These are phyloP conservation scores for Tolmerus cingulatus DNA, from an alignment of 2,888 invertebrate genomes.

Conservation along the genomic window DNA sequence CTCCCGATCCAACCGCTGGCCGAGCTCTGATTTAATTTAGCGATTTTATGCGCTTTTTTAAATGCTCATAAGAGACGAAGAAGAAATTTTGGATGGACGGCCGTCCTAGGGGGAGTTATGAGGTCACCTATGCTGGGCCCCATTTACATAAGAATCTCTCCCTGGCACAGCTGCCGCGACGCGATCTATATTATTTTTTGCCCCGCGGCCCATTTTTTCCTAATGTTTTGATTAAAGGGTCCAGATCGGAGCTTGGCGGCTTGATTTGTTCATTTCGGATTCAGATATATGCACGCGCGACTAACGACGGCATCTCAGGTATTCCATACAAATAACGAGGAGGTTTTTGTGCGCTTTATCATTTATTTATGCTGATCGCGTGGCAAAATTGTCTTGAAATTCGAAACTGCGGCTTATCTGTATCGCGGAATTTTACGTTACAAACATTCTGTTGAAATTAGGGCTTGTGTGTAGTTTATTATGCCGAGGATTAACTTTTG, in stretches of 20 bases:
- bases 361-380: not conserved
- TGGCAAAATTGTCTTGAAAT: not conserved
- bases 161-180: not conserved
- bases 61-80: not conserved
- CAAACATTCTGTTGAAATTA: not conserved
- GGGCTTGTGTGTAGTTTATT: not conserved
- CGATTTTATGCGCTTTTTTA: constrained; percentile 26
- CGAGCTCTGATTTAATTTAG: constrained; percentile 25
- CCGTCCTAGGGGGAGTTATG: not conserved
- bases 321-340: not conserved
- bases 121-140: not conserved
- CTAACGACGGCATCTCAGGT: not conserved
- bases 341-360: not conserved
- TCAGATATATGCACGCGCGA: not conserved
- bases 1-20: not conserved
- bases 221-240: constrained; percentile 14
- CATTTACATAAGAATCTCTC: constrained; percentile 29
- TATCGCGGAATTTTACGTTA: not conserved
- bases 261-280: constrained; percentile 32
- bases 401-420: not conserved
- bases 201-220: not conserved
- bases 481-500: not conserved
- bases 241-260: not conserved
- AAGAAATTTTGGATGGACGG: constrained; percentile 5
- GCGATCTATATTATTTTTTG: not conserved